A percentile compares a stretch with the other conserved stretches of the same genome.
Conservation (phyloP, 1,140 invertebrate species). For the Plutomurus gul region DNA sequence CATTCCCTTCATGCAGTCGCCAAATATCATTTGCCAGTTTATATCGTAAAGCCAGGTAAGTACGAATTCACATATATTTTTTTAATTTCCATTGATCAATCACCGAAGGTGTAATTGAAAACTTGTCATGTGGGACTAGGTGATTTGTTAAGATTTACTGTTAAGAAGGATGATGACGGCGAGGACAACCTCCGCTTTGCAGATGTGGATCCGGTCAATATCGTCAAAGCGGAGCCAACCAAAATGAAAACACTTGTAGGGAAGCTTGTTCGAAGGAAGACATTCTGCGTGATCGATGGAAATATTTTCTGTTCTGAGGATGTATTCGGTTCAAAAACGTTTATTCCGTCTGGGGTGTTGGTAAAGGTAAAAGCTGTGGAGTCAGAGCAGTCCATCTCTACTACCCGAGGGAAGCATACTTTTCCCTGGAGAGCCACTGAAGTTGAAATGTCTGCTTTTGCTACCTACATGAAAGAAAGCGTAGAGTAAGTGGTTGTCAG, state of each 20-base stretch:
- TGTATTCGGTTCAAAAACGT: background rate
- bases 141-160: conserved; percentile 38
- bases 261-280: background rate
- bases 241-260: conserved; percentile 38
- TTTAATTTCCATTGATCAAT: too few species aligned
- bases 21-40: background rate
- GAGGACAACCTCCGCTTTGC: background rate
- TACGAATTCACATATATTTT: too few species aligned
- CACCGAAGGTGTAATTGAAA: too few species aligned
- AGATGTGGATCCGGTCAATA: background rate
- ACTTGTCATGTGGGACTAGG: background rate
- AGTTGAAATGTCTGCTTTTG: conserved; percentile 1
- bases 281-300: background rate
- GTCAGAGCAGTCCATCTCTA: background rate
- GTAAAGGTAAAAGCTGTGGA: conserved; percentile 32
- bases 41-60: background rate
- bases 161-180: background rate
- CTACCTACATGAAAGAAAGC: background rate
- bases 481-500: background rate
- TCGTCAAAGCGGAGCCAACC: conserved; percentile 1
- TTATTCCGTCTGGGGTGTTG: background rate
- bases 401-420: background rate
- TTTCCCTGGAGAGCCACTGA: conserved; percentile 39
- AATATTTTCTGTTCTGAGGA: conserved; percentile 21
- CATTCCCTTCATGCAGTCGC: background rate